Conservation (phyloP, 2,888 invertebrate species). For the Metacarcinus magister region DNA sequence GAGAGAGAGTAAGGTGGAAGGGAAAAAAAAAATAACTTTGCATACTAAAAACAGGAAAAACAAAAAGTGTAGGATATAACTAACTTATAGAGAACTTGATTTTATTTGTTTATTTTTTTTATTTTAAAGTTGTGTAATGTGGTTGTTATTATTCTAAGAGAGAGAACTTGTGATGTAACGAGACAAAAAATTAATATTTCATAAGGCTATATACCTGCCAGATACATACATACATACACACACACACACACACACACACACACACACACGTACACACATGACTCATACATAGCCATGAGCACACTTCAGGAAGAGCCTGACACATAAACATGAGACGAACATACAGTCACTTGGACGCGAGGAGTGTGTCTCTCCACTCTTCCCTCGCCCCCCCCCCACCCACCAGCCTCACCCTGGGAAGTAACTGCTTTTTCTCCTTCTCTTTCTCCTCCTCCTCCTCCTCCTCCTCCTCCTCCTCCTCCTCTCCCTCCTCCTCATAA, state of each 20-base stretch:
- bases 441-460: neutral
- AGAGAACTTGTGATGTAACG: neutral
- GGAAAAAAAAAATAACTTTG: neutral
- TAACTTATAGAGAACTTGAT: neutral
- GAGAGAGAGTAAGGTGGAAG: neutral
- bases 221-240: neutral
- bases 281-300: neutral
- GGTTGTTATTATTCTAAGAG: neutral
- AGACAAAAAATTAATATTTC: neutral
- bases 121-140: neutral
- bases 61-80: neutral
- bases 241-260: neutral
- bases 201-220: neutral
- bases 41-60: too few relatives aligned
- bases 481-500: neutral
- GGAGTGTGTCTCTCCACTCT: neutral
- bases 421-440: neutral
- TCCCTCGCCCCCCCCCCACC: neutral
- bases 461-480: neutral
- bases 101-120: neutral
- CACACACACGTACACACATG: neutral
- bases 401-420: neutral
- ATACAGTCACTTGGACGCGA: neutral
- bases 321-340: neutral
- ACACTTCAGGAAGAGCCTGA: neutral